Percentiles rank a stretch among this genome's conserved stretches.
Evolutionary conservation across 2,888 invertebrate genomes (phyloP).

Genomic region (Acrocyrtus sp.): DNA sequence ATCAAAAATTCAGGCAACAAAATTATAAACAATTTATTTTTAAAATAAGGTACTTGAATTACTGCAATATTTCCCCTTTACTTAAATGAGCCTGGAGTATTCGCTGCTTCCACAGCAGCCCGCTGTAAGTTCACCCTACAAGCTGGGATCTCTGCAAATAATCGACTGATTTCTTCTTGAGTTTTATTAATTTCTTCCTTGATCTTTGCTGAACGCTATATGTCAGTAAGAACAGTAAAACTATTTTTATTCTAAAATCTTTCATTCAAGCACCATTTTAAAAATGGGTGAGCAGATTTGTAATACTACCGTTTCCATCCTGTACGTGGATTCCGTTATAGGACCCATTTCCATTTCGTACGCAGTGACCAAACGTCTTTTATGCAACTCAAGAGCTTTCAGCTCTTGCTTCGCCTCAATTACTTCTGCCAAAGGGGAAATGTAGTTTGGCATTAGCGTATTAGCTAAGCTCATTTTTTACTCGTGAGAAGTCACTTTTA

Average conservation of each 20-base stretch:
- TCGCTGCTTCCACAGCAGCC: slow-evolving; percentile 68
- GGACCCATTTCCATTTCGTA: slow-evolving; percentile 40
- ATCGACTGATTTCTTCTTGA: slow-evolving; percentile 64
- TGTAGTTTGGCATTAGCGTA: no score
- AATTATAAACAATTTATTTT: not conserved
- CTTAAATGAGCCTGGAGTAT: slow-evolving; percentile 64
- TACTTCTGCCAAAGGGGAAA: slow-evolving; percentile 14
- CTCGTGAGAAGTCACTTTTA: no score
- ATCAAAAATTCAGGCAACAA: not conserved
- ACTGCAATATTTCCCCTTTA: not conserved
- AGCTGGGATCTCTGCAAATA: slow-evolving; percentile 67
- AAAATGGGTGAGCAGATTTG: not conserved
- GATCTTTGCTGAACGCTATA: slow-evolving; percentile 3
- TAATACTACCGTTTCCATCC: slow-evolving; percentile 29
- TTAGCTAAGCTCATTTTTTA: no score
- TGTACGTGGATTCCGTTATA: slow-evolving; percentile 10
- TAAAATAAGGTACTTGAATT: slow-evolving; percentile 6
- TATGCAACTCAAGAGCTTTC: slow-evolving; percentile 31
- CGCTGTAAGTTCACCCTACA: slow-evolving; percentile 67
- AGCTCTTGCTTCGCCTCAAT: slow-evolving; percentile 31
- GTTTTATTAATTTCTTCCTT: slow-evolving; percentile 18
- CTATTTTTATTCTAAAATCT: no score
- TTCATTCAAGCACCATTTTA: not conserved
- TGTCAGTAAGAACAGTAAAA: no score
- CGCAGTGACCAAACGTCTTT: slow-evolving; percentile 8